phyloP scores from a whole-genome alignment of 2,888 invertebrate species.

The Orthosia incerta region DNA sequence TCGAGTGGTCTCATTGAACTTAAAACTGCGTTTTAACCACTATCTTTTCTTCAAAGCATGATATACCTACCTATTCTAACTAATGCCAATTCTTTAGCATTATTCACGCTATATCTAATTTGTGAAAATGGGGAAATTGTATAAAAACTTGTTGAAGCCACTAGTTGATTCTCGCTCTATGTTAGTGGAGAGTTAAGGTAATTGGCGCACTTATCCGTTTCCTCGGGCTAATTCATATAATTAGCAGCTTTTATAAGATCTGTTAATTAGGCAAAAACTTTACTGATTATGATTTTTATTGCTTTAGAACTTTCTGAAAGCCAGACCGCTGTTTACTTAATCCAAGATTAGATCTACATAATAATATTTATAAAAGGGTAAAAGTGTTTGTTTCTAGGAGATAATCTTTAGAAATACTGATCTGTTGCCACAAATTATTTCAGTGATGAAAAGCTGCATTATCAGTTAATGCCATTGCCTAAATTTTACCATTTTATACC shows the following conservation, averaged over 20 bases:
- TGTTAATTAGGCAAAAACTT: conserved; percentile 1
- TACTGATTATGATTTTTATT: background rate
- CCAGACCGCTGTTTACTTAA: background rate
- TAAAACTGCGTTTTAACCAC: background rate
- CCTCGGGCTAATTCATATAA: conserved; percentile 28
- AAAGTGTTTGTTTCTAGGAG: too few relatives aligned
- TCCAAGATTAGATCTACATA: background rate
- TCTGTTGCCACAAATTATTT: too few relatives aligned
- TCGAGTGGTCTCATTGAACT: background rate
- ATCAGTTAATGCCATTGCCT: too few relatives aligned
- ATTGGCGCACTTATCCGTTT: conserved; percentile 16
- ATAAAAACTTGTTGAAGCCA: conserved; percentile 26
- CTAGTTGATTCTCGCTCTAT: conserved; percentile 1
- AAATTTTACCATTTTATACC: background rate
- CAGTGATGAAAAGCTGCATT: too few relatives aligned
- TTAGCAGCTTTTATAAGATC: conserved; percentile 5
- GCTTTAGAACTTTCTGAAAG: conserved; percentile 1
- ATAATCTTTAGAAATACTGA: too few relatives aligned
- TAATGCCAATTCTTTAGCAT: background rate
- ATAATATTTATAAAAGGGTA: too few relatives aligned
- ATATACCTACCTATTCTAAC: too few relatives aligned
- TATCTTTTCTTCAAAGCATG: background rate
- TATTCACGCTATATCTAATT: background rate
- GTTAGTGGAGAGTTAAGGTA: conserved; percentile 1
- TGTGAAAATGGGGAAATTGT: conserved; percentile 26